Evolutionary conservation across 2,113 vertebrate species (phyloP).

Genomic region (Potamarius usumacintae): DNA sequence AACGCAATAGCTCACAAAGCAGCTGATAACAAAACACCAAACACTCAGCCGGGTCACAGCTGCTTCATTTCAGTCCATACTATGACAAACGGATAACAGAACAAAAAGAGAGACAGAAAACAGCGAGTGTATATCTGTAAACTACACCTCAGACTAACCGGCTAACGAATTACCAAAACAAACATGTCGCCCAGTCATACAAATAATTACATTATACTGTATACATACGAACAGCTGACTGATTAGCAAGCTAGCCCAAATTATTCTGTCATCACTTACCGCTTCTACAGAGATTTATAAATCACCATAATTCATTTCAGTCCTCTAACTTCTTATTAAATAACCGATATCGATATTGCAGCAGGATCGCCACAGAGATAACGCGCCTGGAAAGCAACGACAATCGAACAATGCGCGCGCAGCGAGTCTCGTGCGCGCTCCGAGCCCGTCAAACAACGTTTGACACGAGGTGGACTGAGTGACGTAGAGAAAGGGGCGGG

Average conservation of each 20-base stretch:
- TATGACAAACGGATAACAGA: not conserved
- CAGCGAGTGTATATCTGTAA: not conserved
- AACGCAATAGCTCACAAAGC: not conserved
- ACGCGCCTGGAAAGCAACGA: not conserved
- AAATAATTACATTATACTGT: not conserved
- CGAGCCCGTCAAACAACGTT: slow-evolving; percentile 46
- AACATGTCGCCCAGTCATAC: not conserved
- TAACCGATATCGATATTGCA: not conserved
- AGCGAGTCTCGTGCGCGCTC: slow-evolving; percentile 45
- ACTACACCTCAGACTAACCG: not conserved
- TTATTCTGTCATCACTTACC: slow-evolving; percentile 39
- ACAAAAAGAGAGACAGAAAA: not conserved
- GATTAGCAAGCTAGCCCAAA: slow-evolving; percentile 15
- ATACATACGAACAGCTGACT: not conserved
- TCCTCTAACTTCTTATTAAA: not conserved
- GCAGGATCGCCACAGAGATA: too few relatives aligned
- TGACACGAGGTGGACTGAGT: slow-evolving; percentile 62
- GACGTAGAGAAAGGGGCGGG: slow-evolving; percentile 63
- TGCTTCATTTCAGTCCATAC: not conserved
- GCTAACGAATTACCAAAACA: not conserved
- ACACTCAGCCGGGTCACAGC: not conserved
- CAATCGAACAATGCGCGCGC: slow-evolving; percentile 11
- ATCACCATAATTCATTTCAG: not conserved
- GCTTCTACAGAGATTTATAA: not conserved
- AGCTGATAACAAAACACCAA: not conserved